Evolutionary conservation across 2,113 vertebrate genomes (phyloP).

Genomic region (Microcebus tavaratra): DNA sequence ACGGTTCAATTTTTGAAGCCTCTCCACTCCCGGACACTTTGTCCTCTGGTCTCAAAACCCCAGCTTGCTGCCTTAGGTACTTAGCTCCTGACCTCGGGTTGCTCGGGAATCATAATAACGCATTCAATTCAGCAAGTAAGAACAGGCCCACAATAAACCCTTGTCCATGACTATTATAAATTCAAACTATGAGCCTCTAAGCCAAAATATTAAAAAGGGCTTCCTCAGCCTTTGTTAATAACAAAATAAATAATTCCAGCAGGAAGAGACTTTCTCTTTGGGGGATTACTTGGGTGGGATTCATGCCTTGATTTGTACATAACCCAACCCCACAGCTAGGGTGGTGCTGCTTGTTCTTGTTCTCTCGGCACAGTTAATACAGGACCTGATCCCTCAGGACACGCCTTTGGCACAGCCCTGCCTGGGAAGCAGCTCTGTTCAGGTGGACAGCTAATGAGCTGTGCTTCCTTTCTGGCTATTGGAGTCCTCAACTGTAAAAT

Average conservation of each 20-base stretch:
- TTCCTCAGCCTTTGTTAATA: slow-evolving; percentile 69
- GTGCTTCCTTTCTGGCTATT: slow-evolving; percentile 57
- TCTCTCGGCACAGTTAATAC: not conserved
- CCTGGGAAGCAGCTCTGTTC: slow-evolving; percentile 20
- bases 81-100: slow-evolving; percentile 51
- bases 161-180: slow-evolving; percentile 21
- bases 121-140: slow-evolving; percentile 63
- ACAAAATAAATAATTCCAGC: slow-evolving; percentile 65
- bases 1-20: slow-evolving; percentile 3
- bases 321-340: not conserved
- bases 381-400: not conserved
- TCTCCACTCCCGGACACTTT: slow-evolving; percentile 21
- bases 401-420: slow-evolving; percentile 48
- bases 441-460: slow-evolving; percentile 48
- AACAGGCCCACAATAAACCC: slow-evolving; percentile 57
- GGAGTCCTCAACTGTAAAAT: not conserved
- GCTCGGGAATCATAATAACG: slow-evolving; percentile 40
- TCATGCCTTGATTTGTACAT: not conserved
- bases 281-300: not conserved
- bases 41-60: slow-evolving; percentile 59
- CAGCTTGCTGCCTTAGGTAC: slow-evolving; percentile 46
- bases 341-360: not conserved
- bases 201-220: slow-evolving; percentile 63
- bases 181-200: slow-evolving; percentile 42
- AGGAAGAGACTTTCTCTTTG: slow-evolving; percentile 38